phyloP scores from a whole-genome alignment of 1,140 invertebrate species.

The Drosophila repleta region DNA sequence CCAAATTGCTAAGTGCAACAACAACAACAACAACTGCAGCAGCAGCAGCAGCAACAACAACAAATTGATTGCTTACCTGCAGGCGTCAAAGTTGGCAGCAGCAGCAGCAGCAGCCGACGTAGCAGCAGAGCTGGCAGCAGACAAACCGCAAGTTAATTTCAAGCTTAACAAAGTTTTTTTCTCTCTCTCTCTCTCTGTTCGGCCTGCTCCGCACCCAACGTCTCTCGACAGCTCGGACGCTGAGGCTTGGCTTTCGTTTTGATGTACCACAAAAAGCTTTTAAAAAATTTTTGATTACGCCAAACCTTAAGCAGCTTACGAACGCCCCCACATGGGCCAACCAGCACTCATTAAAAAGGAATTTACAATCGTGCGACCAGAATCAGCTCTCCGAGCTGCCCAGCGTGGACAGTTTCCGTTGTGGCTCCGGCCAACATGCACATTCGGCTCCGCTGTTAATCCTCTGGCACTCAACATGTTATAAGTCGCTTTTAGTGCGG shows the following conservation, averaged over 20 bases:
- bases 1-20: constrained; percentile 71
- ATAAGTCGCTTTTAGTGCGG: constrained; percentile 83
- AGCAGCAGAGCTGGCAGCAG: constrained; percentile 36
- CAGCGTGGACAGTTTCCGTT: constrained; percentile 42
- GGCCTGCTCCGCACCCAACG: constrained; percentile 2
- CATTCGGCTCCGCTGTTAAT: constrained; percentile 68
- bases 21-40: constrained; percentile 18
- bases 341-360: constrained; percentile 82
- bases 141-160: constrained; percentile 81
- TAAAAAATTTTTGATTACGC: constrained; percentile 81
- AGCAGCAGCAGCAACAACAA: constrained; percentile 13
- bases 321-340: constrained; percentile 37
- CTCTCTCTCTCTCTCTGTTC: neutral
- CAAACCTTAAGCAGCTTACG: constrained; percentile 79
- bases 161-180: constrained; percentile 76
- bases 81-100: constrained; percentile 72
- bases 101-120: constrained; percentile 12
- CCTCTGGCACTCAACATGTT: constrained; percentile 83
- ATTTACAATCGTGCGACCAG: constrained; percentile 59
- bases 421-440: constrained; percentile 13
- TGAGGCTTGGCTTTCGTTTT: constrained; percentile 54
- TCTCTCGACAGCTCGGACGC: constrained; percentile 8
- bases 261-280: constrained; percentile 79
- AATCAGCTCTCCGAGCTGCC: constrained; percentile 2
- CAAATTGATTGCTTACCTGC: constrained; percentile 79